Evolutionary conservation across 2,888 invertebrate genomes (phyloP), one percentile per base, ranked within the genome.

Genomic region (Choristoneura rosaceana): DNA sequence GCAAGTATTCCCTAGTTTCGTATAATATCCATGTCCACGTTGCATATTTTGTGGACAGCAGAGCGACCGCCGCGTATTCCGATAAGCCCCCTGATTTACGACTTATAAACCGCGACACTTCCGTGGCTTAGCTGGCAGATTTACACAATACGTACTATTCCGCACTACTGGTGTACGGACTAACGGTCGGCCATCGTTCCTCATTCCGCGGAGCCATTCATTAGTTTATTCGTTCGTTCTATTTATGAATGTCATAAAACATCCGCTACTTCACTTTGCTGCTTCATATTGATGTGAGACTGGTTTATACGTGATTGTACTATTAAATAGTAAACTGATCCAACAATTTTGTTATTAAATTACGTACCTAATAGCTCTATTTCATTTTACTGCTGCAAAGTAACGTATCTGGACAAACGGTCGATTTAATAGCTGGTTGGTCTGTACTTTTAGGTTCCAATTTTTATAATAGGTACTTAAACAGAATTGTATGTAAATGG

Each of bases 41-140:
- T 86, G 90, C 87, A 88, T 87, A 88, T 89, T 88, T 87, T 80
- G 86, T 81, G 86, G 84, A 80, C 83, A 81, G 81, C 78, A 78
- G 77, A 79, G 79, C 82, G 81, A 78, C 82, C 79, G 86, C 83
- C 85, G 86, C 83, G 83, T 84, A 82, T 84, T 84, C 85, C 88
- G 92, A 91, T 92, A 92, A 92, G 90, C 89, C 82, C 75, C 77
- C 85, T 91, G 91, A 92, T 92, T 92, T 92, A 92, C 88, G 89
- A 86, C 84, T 86, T 88, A 88, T 89, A 88, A 91, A 89, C 86
- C 68, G 87, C 86, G 86, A 88, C 86, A 90, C 87, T 91, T 91
- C 90, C 89, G 88, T 87, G 84, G 85, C 84, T 87, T 81, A 83
- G 79, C 76, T 80, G 80, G 78, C 82, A 85, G 89, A 87, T 89